Evolutionary conservation across 2,113 vertebrate species (phyloP), one percentile per base, ranked within the genome.

Genomic region (Erythrocebus patas): DNA sequence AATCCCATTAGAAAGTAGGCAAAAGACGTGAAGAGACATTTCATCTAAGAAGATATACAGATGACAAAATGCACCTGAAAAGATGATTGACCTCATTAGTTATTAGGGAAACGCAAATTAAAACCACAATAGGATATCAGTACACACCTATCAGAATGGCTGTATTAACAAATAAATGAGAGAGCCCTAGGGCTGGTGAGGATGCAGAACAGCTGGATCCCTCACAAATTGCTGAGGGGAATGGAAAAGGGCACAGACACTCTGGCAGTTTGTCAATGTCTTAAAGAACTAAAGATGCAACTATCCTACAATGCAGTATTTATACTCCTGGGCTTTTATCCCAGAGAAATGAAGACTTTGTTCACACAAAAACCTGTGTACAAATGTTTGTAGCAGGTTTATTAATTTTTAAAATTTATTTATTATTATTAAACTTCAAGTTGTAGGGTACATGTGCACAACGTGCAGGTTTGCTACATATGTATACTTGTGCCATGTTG

Each of bases 301-400:
- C 20, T 81, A 22, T 81, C 48, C 55, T 8, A 48, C 5, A 30
- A 72, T 3, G 43, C 5, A 93, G 20, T 6, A 78, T 43, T n/a
- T 93, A 38, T 10, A 43, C 35, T 55, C 8, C 18, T 61, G 7
- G 32, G 45, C n/a, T 61, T 87, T 43, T 25, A 87, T 40, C 20
- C 40, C 40, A 87, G 57, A 87, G 57, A 82, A 97, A 83, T 96
- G 27, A 93, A 95, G 80, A 64, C 14, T 70, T 45, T 22, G 20
- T 72, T 87, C n/a, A 93, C 43, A 64, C 4, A 78, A 45, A 86
- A 64, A 66, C 17, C 61, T 86, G 16, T 45, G 27, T 5, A 45
- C 57, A 45, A 87, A 45, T 40, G 35, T 50, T 89, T 86, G 66
- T 20, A 45, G 38, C 30, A 59, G 32, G 8, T n/a, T 70, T 30